These are phyloP conservation scores for Conus ventricosus DNA, from an alignment of 1,140 invertebrate genomes.

Conservation along the genomic window DNA sequence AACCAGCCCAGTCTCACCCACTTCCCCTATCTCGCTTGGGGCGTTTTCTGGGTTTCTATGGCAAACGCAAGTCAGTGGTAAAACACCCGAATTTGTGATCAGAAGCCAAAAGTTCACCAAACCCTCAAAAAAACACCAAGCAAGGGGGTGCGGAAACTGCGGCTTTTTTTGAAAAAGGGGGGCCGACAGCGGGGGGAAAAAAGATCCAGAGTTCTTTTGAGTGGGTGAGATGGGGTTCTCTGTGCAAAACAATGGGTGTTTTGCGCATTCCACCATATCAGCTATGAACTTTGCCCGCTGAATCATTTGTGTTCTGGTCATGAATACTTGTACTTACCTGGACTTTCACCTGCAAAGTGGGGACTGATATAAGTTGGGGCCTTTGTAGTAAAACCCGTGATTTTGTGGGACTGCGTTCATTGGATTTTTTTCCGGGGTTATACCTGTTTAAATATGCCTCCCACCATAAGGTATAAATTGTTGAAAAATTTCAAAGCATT, in stretches of 20 bases:
- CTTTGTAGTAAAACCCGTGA: no score
- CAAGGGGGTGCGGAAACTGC: conserved; percentile 8
- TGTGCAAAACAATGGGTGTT: conserved; percentile 12
- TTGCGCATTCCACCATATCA: neutral
- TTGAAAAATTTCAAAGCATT: no score
- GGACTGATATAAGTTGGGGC: no score
- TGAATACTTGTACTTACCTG: neutral
- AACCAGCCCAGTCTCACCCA: neutral
- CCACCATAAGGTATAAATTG: no score
- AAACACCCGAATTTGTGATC: neutral
- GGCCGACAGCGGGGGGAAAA: neutral
- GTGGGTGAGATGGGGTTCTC: neutral
- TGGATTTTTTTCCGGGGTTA: no score
- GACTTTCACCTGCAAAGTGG: neutral
- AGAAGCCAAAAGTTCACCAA: neutral
- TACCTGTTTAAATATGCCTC: no score
- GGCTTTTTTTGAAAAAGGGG: neutral
- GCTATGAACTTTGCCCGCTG: neutral
- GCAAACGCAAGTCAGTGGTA: neutral
- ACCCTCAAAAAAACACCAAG: neutral
- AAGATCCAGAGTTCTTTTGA: neutral
- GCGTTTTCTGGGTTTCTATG: neutral
- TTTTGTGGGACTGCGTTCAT: no score
- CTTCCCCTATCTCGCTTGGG: neutral
- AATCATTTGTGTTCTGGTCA: no score